These are phyloP conservation scores for Xanthorhoe designata DNA, from an alignment of 2,888 invertebrate species.

Conservation along the genomic window DNA sequence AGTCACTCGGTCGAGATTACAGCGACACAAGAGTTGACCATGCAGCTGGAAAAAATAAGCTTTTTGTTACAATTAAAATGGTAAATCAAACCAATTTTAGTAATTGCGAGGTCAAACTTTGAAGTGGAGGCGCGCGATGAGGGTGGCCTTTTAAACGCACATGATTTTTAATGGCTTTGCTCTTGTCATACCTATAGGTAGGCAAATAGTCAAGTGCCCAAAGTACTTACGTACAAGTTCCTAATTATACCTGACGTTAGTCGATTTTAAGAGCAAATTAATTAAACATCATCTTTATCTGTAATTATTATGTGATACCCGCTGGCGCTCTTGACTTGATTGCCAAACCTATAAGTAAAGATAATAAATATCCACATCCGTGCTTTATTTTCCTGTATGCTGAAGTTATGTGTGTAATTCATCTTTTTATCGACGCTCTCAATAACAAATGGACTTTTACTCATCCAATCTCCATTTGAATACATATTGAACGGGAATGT, in stretches of 20 bases:
- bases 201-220: constrained; percentile 21
- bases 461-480: constrained; percentile 31
- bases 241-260: not conserved
- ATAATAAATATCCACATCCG: constrained; percentile 38
- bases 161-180: constrained; percentile 70
- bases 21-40: constrained; percentile 68
- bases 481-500: constrained; percentile 25
- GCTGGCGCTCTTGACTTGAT: constrained; percentile 27
- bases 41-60: constrained; percentile 80
- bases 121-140: constrained; percentile 70
- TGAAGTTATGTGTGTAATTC: constrained; percentile 39
- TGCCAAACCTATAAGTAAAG: constrained; percentile 23
- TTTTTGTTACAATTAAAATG: constrained; percentile 86
- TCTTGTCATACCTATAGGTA: constrained; percentile 41
- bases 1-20: constrained; percentile 84
- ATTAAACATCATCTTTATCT: constrained; percentile 14
- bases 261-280: constrained; percentile 15
- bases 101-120: constrained; percentile 84
- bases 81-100: constrained; percentile 86
- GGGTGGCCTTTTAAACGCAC: constrained; percentile 68
- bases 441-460: constrained; percentile 32
- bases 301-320: constrained; percentile 18
- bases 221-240: not conserved
- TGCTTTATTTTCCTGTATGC: constrained; percentile 35
- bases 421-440: constrained; percentile 36